These are phyloP conservation scores for rabbit (Oryctolagus cuniculus) DNA, from an alignment of 2,113 vertebrate species.

Conservation along the genomic window DNA sequence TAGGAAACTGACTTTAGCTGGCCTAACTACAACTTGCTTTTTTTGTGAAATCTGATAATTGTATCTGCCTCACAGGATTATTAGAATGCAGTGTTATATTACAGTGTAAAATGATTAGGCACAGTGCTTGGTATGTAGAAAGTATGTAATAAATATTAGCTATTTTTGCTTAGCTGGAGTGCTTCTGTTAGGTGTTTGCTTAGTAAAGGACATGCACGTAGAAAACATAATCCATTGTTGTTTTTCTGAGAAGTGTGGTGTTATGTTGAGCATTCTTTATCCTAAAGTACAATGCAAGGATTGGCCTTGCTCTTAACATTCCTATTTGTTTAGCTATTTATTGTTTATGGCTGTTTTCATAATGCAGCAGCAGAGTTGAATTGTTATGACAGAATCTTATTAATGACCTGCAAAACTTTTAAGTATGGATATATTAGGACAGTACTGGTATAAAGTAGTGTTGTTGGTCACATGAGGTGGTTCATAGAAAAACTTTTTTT, in stretches of 20 bases:
- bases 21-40: neutral
- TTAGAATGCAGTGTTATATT: constrained; percentile 31
- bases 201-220: neutral
- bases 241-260: constrained; percentile 24
- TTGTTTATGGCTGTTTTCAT: neutral
- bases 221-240: neutral
- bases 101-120: neutral
- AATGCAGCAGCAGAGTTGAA: neutral
- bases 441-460: neutral
- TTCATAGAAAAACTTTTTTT: neutral
- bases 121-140: constrained; percentile 4
- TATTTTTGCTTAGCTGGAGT: neutral
- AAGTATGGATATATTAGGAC: neutral
- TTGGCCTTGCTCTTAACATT: neutral
- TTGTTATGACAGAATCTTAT: constrained; percentile 2
- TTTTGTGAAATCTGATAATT: constrained; percentile 20
- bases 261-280: constrained; percentile 21
- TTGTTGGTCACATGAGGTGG: constrained; percentile 31
- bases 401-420: neutral
- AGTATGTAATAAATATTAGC: neutral
- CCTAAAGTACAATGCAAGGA: neutral
- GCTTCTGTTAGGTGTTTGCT: neutral
- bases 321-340: neutral
- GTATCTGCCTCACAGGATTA: constrained; percentile 41
- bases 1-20: neutral